Base-by-base conservation (phyloP, 2,797 vertebrate species). In the Melanotaenia parkinsoni region DNA sequence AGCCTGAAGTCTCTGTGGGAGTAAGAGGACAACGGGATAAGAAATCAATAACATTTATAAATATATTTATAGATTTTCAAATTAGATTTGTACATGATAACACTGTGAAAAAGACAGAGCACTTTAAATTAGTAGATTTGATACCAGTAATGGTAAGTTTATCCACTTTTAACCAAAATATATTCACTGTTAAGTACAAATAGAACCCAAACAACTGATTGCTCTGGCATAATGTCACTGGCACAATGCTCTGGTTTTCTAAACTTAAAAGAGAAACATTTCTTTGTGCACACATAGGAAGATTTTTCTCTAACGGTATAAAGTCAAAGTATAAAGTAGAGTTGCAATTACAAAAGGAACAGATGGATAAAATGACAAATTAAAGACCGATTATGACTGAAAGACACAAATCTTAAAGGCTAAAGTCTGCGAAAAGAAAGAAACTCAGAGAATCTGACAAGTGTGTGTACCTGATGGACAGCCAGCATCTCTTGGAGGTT, bases 1-100 rank as follows among this genome's bases (percentile, higher is more conserved):
- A 32, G 93, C 92, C 89, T 95, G 93, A 64, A 96, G 89, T 80
- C 89, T 94, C 98, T 99, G 91, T 63, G 83, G 28, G 83, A 65
- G 65, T 8, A 51, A 65, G 14, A 14, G 28, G 37, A 45, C 7
- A 71, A 43, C 32, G 53, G 70, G 50, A 67, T 58, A 64, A 53
- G 10, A 56, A 7, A 20, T 53, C 1, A 9, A 12, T 32, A 14
- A 63, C 16, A 63, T 8, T 54, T 13, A 24, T 13, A 22, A 2
- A 45, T 28, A 11, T 43, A 33, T 22, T n/a, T 18, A 18, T n/a
- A 50, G n/a, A 22, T 5, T 18, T 57, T 33, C 0, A 33, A 40
- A 35, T 57, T 16, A 58, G 12, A 37, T 28, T 43, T 43, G 4
- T 13, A 43, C 53, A 38, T 8, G 4, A 58, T 45, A 54, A 18